These are phyloP conservation scores for Zaprionus ornatus DNA, from an alignment of 1,140 invertebrate species.

Conservation along the genomic window DNA sequence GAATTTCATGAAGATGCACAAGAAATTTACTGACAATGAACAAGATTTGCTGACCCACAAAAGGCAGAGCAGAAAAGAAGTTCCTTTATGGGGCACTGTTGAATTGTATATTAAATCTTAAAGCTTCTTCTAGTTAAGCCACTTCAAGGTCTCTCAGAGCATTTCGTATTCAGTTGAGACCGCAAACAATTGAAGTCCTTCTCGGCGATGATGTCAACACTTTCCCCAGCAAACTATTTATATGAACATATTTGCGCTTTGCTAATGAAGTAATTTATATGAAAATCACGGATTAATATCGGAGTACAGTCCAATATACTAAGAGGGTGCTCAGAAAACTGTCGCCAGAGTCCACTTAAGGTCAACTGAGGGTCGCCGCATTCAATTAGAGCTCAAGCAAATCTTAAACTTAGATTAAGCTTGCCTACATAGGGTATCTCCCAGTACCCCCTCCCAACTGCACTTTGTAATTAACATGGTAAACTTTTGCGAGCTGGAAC, in stretches of 20 bases:
- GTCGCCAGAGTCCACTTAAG: conserved; percentile 40
- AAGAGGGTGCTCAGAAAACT: conserved; percentile 39
- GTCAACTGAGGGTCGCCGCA: conserved; percentile 7
- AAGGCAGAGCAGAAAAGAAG: neutral
- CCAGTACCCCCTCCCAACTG: neutral
- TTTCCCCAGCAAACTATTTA: conserved; percentile 17
- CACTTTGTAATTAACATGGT: conserved; percentile 57
- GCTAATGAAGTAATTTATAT: conserved; percentile 77
- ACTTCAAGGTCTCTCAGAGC: neutral
- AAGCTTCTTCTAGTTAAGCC: neutral
- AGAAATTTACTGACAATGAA: neutral
- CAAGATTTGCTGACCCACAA: neutral
- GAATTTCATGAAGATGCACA: conserved; percentile 8
- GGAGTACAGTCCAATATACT: conserved; percentile 5
- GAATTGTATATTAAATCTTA: neutral
- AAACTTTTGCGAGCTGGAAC: conserved; percentile 27
- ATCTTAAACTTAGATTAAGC: conserved; percentile 1
- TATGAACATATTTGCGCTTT: conserved; percentile 10
- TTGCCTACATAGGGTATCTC: neutral
- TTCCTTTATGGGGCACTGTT: neutral
- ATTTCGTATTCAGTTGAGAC: neutral
- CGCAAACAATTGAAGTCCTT: conserved; percentile 9
- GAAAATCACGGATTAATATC: conserved; percentile 66
- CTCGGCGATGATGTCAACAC: conserved; percentile 44
- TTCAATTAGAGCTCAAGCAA: conserved; percentile 30